Evolutionary conservation across 2,888 invertebrate genomes (phyloP).

Genomic region (Lochmaea capreae): DNA sequence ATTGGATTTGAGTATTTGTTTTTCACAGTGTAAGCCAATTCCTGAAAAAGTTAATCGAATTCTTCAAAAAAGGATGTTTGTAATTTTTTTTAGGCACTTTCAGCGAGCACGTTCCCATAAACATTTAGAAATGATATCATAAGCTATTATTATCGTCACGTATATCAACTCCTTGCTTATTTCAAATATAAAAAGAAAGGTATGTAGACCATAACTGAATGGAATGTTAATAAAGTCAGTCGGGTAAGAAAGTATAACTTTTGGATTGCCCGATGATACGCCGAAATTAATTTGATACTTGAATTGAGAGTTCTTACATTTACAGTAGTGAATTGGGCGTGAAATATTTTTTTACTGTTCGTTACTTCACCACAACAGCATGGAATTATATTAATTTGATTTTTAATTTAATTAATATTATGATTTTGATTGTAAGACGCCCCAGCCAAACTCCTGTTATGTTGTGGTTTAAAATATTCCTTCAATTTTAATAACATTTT

Average conservation of each 20-base stretch:
- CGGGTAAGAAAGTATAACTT: slow-evolving; percentile 2
- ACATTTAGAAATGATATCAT: background rate
- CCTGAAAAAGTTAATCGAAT: too few relatives aligned
- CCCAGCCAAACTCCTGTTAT: too few relatives aligned
- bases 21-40: too few relatives aligned
- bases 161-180: background rate
- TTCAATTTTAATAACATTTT: too few relatives aligned
- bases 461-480: too few relatives aligned
- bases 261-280: background rate
- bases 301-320: slow-evolving; percentile 5
- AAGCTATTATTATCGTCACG: background rate
- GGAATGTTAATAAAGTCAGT: slow-evolving; percentile 9
- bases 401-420: too few relatives aligned
- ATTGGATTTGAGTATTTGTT: too few relatives aligned
- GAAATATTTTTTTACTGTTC: background rate
- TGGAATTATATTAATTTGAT: background rate
- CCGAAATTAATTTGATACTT: slow-evolving; percentile 11
- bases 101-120: background rate
- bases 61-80: too few relatives aligned
- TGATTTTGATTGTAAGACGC: too few relatives aligned
- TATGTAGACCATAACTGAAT: slow-evolving; percentile 9
- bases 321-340: background rate
- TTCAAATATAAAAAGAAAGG: background rate
- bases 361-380: background rate
- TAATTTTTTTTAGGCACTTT: too few relatives aligned